phyloP scores from a whole-genome alignment of 2,888 invertebrate species.

The Hemaris fuciformis region DNA sequence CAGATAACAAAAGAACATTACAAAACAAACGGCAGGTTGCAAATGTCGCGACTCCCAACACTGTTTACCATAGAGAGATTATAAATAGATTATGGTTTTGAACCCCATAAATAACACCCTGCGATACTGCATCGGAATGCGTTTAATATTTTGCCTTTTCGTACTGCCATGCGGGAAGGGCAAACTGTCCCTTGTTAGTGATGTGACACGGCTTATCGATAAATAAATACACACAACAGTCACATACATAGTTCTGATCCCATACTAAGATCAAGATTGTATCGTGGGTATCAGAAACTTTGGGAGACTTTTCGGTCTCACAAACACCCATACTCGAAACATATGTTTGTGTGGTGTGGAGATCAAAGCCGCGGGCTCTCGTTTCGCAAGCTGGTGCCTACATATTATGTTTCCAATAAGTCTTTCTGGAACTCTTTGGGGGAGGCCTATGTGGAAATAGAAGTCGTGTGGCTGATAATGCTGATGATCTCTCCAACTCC shows the following conservation, averaged over 20 bases:
- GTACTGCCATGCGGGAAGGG: constrained; percentile 37
- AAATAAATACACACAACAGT: not conserved
- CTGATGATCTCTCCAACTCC: too few relatives aligned
- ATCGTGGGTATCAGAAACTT: too few relatives aligned
- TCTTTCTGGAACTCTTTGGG: too few relatives aligned
- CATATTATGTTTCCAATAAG: too few relatives aligned
- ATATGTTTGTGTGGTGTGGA: too few relatives aligned
- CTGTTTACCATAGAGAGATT: constrained; percentile 29
- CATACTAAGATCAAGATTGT: too few relatives aligned
- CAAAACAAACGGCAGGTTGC: constrained; percentile 3
- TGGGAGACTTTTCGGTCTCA: not conserved
- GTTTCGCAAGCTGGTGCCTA: too few relatives aligned
- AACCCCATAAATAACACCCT: constrained; percentile 49
- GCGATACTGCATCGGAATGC: constrained; percentile 49
- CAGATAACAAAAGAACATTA: not conserved
- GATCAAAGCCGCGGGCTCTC: too few relatives aligned
- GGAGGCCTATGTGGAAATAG: too few relatives aligned
- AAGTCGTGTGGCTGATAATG: too few relatives aligned
- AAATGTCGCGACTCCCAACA: not conserved
- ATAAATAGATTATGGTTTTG: constrained; percentile 43
- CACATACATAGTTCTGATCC: too few relatives aligned
- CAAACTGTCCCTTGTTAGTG: constrained; percentile 41
- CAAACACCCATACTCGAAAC: too few relatives aligned
- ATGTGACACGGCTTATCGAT: constrained; percentile 20
- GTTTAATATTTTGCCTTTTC: constrained; percentile 59